Base-by-base conservation (phyloP, 2,797 vertebrate species). In the Spinus pinus region DNA sequence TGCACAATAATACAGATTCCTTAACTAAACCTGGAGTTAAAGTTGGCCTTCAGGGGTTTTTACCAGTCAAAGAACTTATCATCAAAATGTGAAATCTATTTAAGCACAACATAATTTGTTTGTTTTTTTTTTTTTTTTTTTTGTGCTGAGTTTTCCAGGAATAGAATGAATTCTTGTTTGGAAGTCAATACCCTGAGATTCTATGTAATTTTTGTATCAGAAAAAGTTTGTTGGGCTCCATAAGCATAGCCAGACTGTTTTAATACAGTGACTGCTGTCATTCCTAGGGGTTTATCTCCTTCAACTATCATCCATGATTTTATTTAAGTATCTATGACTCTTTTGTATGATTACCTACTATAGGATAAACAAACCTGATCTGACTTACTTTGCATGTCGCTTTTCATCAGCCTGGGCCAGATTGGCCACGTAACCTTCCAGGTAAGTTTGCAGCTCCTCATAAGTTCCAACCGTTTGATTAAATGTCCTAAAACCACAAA, bases 391-490 rank as follows among this genome's bases (percentile, higher is more conserved):
- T 2, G 98, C 98, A 8, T 99, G 98, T 86, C 98, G 98, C 95
- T 98, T 98, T 97, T 98, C 98, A 95, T 99, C 99, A 30, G 99
- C 98, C 1, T 97, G 98, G 51, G 98, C 97, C 33, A 99, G 97
- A 15, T 98, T 98, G 7, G 98, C 99, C 95, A 99, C 99, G 49
- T 99, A 99, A 35, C 98, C 99, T 93, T 99, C 98, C 31, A 99
- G 98, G 94, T 99, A 98, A 66, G 98, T 98, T 96, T 99, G 99
- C 85, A 99, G 98, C 96, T 99, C 99, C 46, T 98, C 98, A 30
- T 99, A 99, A 44, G 99, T 99, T 65, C 99, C 99, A 28, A 99
- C 99, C 0, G 99, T 99, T 97, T 99, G 99, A 96, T 98, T 98
- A 85, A 99, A 99, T 21, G 99, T 99, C 96, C 99, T 99, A 75